Evolutionary conservation across 92 coral and sea anemone species (phyloP), one percentile per base, ranked within the genome.

Genomic region (Porites cylindrica): DNA sequence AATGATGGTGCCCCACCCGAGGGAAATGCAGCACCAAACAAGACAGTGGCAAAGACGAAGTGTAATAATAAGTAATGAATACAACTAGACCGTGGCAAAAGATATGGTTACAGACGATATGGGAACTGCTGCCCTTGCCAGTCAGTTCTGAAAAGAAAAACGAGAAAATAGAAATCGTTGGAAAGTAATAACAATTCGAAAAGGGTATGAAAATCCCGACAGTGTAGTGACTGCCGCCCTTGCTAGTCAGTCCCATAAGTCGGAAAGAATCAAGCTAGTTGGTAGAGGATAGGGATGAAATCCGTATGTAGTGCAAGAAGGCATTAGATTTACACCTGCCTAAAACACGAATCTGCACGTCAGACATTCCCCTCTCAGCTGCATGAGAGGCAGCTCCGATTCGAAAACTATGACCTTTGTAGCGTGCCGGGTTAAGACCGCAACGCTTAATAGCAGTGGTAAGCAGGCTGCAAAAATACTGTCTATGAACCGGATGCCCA

Each of bases 331-430:
- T 79, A 92, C 93, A 93, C 47, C 91, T 60, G 21, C 96, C 96
- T 56, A 93, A 53, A 56, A 84, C 72, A 12, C 95, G 73, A 17
- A 92, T 90, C 73, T 85, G 90, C n/a, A 85, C 79, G 79, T 93
- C 93, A 58, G 92, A 77, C 66, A 91, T 12, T 10, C 96, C 96
- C 75, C 70, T 73, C 8, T 77, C 91, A 43, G 23, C 96, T 23
- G 94, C 92, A 83, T 82, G 87, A 16, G 95, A 89, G 10, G 94
- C 92, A 54, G 94, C 91, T 65, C 94, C 94, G 67, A 89, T 92
- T 29, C 95, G 72, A 72, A 89, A 92, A 74, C 92, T 85, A 29
- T 89, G 92, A 8, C 90, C 89, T 83, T 93, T 90, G 51, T 72
- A 93, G 68, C 79, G 79, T 16, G 83, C 70, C 10, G 91, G 86